Percentiles rank a stretch among this genome's conserved stretches.
Evolutionary conservation across 1,140 invertebrate species (phyloP).

Genomic region (Oedothorax gibbosus): DNA sequence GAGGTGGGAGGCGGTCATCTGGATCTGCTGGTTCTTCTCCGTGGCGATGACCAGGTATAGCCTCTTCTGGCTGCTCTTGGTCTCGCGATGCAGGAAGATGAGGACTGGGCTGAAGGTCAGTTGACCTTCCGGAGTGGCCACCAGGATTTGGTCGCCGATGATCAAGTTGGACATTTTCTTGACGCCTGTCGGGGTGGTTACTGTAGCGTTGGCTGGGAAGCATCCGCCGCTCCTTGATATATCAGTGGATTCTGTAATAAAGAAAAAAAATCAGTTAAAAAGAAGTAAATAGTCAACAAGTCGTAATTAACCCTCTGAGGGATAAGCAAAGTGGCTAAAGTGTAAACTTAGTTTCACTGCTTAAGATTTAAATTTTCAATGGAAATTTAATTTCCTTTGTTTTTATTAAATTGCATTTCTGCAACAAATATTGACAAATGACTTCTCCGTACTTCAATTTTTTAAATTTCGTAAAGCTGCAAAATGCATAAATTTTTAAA

Average conservation of each 20-base stretch:
- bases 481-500: no score
- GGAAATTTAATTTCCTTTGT: no score
- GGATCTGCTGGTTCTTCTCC: conserved; percentile 77
- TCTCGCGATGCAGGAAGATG: conserved; percentile 87
- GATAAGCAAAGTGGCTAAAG: no score
- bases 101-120: conserved; percentile 87
- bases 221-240: conserved; percentile 80
- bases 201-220: conserved; percentile 77
- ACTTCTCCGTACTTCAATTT: no score
- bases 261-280: background rate
- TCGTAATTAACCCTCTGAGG: no score
- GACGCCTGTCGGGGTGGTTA: conserved; percentile 75
- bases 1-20: conserved; percentile 87
- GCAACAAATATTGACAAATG: no score
- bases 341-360: no score
- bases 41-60: conserved; percentile 76
- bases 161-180: conserved; percentile 75
- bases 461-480: no score
- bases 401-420: no score
- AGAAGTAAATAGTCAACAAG: no score
- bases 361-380: no score
- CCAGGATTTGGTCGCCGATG: conserved; percentile 84
- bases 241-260: conserved; percentile 90
- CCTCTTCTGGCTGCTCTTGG: conserved; percentile 66
- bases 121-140: conserved; percentile 76